These are phyloP conservation scores for Euborellia annulipes DNA, from an alignment of 1,140 invertebrate genomes.

Conservation along the genomic window DNA sequence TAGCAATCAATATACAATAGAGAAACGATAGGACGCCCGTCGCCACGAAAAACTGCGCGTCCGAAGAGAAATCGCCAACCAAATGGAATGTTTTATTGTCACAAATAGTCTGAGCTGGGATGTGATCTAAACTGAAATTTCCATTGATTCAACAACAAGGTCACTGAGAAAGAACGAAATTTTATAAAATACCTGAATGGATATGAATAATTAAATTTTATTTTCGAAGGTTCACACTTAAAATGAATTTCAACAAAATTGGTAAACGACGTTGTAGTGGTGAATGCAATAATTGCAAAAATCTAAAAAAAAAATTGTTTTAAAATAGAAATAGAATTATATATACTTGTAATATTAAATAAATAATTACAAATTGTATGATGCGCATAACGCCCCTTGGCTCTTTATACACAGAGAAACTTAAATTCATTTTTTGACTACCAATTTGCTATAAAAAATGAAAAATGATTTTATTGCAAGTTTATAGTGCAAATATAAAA, in stretches of 20 bases:
- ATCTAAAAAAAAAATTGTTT: constrained; percentile 20
- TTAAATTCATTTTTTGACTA: constrained; percentile 25
- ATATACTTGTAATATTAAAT: background rate
- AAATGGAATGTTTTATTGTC: constrained; percentile 10
- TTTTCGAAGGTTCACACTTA: constrained; percentile 11
- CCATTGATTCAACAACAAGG: background rate
- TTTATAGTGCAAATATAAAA: too few species aligned
- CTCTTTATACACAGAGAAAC: constrained; percentile 35
- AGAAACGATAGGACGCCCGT: constrained; percentile 49
- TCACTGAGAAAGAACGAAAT: background rate
- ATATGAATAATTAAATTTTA: constrained; percentile 16
- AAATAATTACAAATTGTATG: constrained; percentile 34
- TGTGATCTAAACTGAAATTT: constrained; percentile 14
- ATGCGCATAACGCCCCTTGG: constrained; percentile 40
- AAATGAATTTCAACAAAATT: constrained; percentile 15
- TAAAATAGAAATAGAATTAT: background rate
- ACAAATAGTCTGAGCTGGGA: background rate
- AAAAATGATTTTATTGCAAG: too few species aligned
- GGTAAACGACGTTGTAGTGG: constrained; percentile 33
- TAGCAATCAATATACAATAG: constrained; percentile 37
- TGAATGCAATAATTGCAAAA: constrained; percentile 42
- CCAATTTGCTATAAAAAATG: too few species aligned
- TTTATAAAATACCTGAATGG: constrained; percentile 4
- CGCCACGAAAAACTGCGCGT: constrained; percentile 51
- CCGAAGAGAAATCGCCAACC: constrained; percentile 35